Evolutionary conservation across 2,797 vertebrate genomes (phyloP).

Genomic region (Trachurus trachurus): DNA sequence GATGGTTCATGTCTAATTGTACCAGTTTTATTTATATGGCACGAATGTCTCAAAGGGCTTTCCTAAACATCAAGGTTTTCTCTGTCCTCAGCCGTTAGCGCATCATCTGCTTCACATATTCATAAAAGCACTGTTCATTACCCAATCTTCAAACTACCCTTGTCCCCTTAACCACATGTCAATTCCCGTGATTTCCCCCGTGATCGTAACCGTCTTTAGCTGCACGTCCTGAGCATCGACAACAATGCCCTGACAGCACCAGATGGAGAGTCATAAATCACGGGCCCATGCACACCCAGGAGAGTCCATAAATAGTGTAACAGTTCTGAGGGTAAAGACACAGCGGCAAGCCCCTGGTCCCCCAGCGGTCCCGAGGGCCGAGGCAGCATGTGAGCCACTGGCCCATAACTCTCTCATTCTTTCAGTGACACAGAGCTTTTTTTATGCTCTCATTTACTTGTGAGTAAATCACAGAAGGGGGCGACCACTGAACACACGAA

Average conservation of each 20-base stretch:
- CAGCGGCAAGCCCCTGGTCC: conserved; percentile 31
- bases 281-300: conserved; percentile 44
- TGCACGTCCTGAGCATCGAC: conserved; percentile 37
- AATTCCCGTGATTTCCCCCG: conserved; percentile 10
- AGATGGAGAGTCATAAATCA: conserved; percentile 78
- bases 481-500: conserved; percentile 29
- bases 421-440: conserved; percentile 43
- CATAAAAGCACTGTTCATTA: background rate
- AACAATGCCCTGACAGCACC: conserved; percentile 59
- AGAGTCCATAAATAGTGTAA: conserved; percentile 68
- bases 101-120: conserved; percentile 6
- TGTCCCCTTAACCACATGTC: background rate
- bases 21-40: background rate
- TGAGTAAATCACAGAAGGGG: conserved; percentile 68
- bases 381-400: conserved; percentile 29
- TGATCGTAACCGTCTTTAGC: conserved; percentile 35
- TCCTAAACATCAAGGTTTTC: background rate
- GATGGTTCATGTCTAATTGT: background rate
- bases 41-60: background rate
- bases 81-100: background rate
- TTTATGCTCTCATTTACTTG: conserved; percentile 54
- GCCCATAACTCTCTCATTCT: conserved; percentile 58
- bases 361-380: conserved; percentile 41
- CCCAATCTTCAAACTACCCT: background rate
- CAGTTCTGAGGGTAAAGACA: conserved; percentile 51